Base-by-base conservation (phyloP, 2,888 invertebrate species). In the Paralinhomoeus sp. region DNA sequence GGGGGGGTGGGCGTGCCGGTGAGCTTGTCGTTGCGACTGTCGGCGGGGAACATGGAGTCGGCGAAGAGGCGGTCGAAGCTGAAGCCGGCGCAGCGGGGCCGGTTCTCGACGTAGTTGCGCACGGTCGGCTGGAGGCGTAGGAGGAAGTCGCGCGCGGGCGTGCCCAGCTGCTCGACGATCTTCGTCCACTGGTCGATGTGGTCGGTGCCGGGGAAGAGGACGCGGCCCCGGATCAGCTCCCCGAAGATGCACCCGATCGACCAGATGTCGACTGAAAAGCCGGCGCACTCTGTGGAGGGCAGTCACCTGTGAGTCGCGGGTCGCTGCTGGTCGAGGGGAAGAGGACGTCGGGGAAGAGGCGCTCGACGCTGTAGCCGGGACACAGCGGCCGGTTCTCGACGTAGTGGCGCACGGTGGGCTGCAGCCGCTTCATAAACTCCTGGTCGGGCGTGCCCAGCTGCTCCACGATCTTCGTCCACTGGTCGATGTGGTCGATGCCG, bases 311-410 rank as follows among this genome's bases (percentile, higher is more conserved):
- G 17, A 48, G 27, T 21, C 48, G 35, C 24, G 45, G 38, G 33
- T 48, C 48, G 41, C 43, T 22, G 39, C 41, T 83, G 71, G 91
- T 87, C 55, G 80, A 80, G 44, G 91, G 91, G 72, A 93, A 93
- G 59, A 89, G 74, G 52, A 85, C 81, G 70, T 93, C 91, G 36
- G 91, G 91, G 71, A 93, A 93, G 53, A 93, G 76, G 58, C 84
- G 76, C 68, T 93, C 91, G 71, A 91, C 89, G 55, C 80, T 74
- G 71, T 84, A 89, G 38, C 91, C 91, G 50, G 80, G 74, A 72
- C 84, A 84, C 62, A 82, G 76, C 54, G 91, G 91, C 64, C 91
- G 72, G 72, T 91, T 91, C 72, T 91, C 91, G 49, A 93, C 91
- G 71, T 93, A 93, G 72, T 89, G 91, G 61, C 91, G 74, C 45